These are phyloP conservation scores for Siphlonurus alternatus DNA, from an alignment of 2,888 invertebrate genomes.

Conservation along the genomic window DNA sequence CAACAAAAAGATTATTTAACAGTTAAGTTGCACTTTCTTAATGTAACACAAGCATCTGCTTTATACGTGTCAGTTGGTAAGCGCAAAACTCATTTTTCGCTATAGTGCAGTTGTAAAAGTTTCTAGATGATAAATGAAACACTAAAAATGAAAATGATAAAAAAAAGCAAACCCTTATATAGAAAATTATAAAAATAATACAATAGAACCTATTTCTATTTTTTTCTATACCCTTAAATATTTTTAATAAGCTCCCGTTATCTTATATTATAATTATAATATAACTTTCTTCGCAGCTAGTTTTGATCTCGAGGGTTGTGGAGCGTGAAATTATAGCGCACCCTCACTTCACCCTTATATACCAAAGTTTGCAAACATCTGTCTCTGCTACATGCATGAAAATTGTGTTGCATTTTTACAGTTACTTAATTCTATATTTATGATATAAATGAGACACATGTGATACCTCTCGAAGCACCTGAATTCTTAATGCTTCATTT, in stretches of 20 bases:
- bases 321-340: neutral
- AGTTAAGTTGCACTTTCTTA: neutral
- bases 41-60: neutral
- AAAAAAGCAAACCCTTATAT: neutral
- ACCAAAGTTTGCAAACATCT: neutral
- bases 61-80: neutral
- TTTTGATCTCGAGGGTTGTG: neutral
- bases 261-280: neutral
- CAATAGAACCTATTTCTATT: neutral
- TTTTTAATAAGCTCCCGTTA: neutral
- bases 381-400: too few species aligned
- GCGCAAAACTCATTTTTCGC: too few species aligned
- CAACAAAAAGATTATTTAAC: neutral
- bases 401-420: too few species aligned
- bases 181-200: neutral
- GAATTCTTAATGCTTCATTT: too few species aligned
- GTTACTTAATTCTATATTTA: too few species aligned
- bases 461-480: too few species aligned
- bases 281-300: conserved; percentile 3
- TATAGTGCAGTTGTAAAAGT: neutral
- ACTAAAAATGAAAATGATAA: neutral
- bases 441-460: too few species aligned
- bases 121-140: neutral
- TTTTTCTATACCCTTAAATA: neutral
- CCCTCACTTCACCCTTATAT: neutral